Evolutionary conservation across 2,797 vertebrate genomes (phyloP).

Genomic region (Amblyraja radiata): DNA sequence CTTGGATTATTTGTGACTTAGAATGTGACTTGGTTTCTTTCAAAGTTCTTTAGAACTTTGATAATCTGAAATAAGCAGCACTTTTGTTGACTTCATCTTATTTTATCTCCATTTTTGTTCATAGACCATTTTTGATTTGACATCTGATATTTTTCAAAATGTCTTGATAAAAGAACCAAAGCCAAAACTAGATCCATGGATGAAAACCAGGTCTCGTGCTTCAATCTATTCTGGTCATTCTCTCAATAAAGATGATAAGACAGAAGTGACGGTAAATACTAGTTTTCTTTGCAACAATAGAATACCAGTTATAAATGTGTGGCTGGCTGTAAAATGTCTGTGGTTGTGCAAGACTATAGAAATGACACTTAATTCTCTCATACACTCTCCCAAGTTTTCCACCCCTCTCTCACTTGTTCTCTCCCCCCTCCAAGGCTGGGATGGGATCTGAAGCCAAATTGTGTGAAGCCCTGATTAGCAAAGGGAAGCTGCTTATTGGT

Average conservation of each 20-base stretch:
- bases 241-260: conserved; percentile 37
- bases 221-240: background rate
- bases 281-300: background rate
- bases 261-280: conserved; percentile 45
- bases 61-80: background rate
- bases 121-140: conserved; percentile 49
- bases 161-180: conserved; percentile 39
- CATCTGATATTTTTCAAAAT: conserved; percentile 38
- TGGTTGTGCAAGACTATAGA: background rate
- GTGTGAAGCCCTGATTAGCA: no score
- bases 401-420: no score
- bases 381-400: background rate
- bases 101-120: conserved; percentile 21
- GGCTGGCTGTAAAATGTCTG: background rate
- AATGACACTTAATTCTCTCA: background rate
- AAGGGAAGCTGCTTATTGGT: no score
- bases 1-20: background rate
- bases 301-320: no score
- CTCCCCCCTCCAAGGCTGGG: background rate
- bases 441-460: no score
- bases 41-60: background rate
- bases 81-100: background rate
- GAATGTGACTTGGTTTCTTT: background rate
- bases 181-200: conserved; percentile 25
- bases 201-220: background rate